A percentile compares a stretch with the other conserved stretches of the same genome.
Conservation (phyloP, 2,888 invertebrate genomes). For the Sphecodes monilicornis region DNA sequence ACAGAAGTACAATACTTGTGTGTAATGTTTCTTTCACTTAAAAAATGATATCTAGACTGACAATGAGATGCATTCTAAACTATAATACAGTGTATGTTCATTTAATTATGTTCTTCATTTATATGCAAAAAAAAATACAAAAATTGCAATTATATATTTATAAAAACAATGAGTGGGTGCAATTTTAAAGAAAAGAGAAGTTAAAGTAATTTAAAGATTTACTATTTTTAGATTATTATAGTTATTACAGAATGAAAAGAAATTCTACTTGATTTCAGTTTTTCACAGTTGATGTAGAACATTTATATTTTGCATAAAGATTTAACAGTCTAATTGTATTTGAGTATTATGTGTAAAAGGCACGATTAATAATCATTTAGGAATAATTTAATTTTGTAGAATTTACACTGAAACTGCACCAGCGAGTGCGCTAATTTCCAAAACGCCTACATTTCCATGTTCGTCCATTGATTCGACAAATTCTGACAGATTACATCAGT, state of each 20-base stretch:
- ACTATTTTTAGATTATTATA: not conserved
- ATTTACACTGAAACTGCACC: not conserved
- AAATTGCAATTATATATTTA: too few relatives aligned
- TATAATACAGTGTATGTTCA: too few relatives aligned
- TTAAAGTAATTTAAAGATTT: not conserved
- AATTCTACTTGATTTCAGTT: not conserved
- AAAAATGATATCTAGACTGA: too few relatives aligned
- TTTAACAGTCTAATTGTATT: not conserved
- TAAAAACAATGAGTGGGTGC: not conserved
- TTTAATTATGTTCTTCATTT: too few relatives aligned
- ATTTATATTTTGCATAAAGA: not conserved
- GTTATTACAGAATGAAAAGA: not conserved
- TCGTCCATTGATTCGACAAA: constrained; percentile 49
- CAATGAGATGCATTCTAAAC: too few relatives aligned
- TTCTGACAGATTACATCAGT: constrained; percentile 62
- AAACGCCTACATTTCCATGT: constrained; percentile 16
- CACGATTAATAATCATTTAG: not conserved
- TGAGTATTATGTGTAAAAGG: not conserved
- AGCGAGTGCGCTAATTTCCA: constrained; percentile 1
- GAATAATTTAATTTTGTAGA: not conserved
- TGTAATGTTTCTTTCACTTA: too few relatives aligned
- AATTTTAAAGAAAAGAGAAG: not conserved
- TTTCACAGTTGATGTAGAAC: too few relatives aligned
- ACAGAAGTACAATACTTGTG: too few relatives aligned
- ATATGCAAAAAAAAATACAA: too few relatives aligned